Base-by-base conservation (phyloP, 2,113 vertebrate genomes). In the Himantopus leucocephalus region DNA sequence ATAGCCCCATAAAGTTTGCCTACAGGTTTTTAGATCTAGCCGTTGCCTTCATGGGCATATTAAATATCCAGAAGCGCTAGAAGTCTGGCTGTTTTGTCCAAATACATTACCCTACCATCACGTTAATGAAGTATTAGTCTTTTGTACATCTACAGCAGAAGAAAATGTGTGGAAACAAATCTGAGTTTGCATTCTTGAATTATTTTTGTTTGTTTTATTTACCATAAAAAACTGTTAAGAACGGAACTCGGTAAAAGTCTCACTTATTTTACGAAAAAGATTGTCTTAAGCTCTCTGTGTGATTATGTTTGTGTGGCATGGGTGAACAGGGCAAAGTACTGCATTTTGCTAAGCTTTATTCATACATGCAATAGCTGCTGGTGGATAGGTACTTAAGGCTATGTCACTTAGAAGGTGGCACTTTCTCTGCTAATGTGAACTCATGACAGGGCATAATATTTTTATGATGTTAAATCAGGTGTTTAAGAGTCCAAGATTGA, bases 401-500 rank as follows among this genome's bases (percentile, higher is more conserved):
- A 2, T 52, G 32, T 52, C 53, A 68, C 22, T 73, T 83, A 48
- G 55, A 94, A 94, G 83, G 76, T 30, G 43, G 55, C 48, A 62
- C 50, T 95, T 94, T 78, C 73, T 92, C 66, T 89, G 63, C 77
- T 53, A 75, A 78, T 41, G 35, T 66, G 90, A 64, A 96, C 50
- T 52, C 63, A 78, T 86, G 94, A 63, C 53, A 80, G 75, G 85
- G 73, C 27, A 13, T 43, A 93, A 22, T 92, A 77, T 84, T 97
- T 95, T 96, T 97, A 19, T 90, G 59, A 74, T 67, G 78, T 83
- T 91, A 94, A 80, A 85, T 92, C 95, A 85, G n/a, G 70, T 79
- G 30, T 71, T 94, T 62, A 27, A 62, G 37, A 77, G 63, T 78
- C 89, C 76, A 56, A 64, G 45, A 41, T 4, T 5, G 30, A 63